Conservation (phyloP, 37 sponge, comb jelly and placozoan species). For the Corticium candelabrum region DNA sequence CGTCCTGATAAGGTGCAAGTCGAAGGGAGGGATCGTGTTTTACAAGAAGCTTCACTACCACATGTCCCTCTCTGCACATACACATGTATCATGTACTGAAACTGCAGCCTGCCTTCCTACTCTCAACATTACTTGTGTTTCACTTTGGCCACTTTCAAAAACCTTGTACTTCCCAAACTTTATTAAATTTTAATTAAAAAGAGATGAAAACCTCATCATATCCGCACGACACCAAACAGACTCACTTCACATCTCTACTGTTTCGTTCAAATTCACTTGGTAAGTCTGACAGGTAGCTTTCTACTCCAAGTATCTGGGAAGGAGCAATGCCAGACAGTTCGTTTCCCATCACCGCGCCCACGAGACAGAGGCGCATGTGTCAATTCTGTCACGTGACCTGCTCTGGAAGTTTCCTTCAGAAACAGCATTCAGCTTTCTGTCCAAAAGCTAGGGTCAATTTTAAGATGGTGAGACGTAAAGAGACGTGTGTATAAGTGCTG, state of each 20-base stretch:
- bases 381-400: no score
- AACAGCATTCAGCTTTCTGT: no score
- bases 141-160: constrained; percentile 86
- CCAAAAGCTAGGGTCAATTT: no score
- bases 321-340: constrained; percentile 75
- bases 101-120: no score
- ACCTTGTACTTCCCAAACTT: constrained; percentile 89
- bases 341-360: constrained; percentile 55
- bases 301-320: constrained; percentile 72
- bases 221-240: not conserved
- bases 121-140: constrained; percentile 59
- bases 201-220: constrained; percentile 3
- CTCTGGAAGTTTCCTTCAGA: no score
- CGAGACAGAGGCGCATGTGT: no score
- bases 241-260: constrained; percentile 17
- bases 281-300: constrained; percentile 76
- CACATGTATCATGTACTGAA: not conserved
- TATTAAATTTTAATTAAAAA: not conserved
- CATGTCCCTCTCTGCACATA: constrained; percentile 33
- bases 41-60: constrained; percentile 86
- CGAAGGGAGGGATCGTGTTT: constrained; percentile 61
- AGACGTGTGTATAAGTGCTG: no score
- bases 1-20: constrained; percentile 45
- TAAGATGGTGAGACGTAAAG: no score
- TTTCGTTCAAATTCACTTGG: constrained; percentile 41